A percentile compares a stretch with the other conserved stretches of the same genome.
phyloP scores from a whole-genome alignment of 2,888 invertebrate species.

The Mechanitis messenoides region DNA sequence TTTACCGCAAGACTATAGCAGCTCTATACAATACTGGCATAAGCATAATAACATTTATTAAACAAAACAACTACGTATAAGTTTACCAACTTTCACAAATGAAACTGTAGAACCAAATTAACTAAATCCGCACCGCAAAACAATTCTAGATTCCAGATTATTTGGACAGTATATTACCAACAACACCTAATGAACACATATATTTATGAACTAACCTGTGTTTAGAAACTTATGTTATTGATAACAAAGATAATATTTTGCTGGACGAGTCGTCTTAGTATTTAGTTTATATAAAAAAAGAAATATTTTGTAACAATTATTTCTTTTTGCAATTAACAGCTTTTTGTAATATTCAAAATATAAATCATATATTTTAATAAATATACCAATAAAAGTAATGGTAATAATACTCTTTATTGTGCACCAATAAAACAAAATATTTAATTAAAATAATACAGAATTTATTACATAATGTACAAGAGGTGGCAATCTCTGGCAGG shows the following conservation, averaged over 20 bases:
- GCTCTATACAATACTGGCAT: neutral
- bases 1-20: neutral
- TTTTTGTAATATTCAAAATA: too few relatives aligned
- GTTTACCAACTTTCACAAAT: conserved; percentile 3
- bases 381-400: too few relatives aligned
- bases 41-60: conserved; percentile 5
- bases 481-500: too few relatives aligned
- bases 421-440: too few relatives aligned
- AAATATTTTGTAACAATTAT: too few relatives aligned
- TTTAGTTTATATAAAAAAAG: too few relatives aligned
- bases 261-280: neutral
- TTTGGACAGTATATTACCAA: conserved; percentile 5
- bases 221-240: neutral
- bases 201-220: conserved; percentile 6
- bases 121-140: conserved; percentile 5
- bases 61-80: conserved; percentile 1
- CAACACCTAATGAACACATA: conserved; percentile 5
- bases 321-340: too few relatives aligned
- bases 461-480: too few relatives aligned
- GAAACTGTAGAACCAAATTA: conserved; percentile 2
- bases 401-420: too few relatives aligned
- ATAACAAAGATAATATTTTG: neutral
- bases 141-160: neutral
- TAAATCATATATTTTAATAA: too few relatives aligned
- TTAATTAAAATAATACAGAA: too few relatives aligned